phyloP scores from a whole-genome alignment of 2,113 vertebrate genomes.

The Pandion haliaetus region DNA sequence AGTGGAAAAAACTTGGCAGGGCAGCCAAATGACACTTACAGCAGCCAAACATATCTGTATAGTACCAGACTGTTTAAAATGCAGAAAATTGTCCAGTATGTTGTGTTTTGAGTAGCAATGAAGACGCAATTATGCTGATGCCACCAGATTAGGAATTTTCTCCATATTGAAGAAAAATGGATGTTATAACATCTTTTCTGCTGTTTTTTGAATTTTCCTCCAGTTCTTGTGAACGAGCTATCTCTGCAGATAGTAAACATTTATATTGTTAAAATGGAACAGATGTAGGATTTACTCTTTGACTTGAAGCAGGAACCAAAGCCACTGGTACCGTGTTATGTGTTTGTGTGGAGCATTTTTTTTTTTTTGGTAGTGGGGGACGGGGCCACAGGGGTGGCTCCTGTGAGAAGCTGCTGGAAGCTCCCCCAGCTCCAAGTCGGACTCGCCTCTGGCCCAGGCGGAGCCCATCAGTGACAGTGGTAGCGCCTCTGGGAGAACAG shows the following conservation, averaged over 20 bases:
- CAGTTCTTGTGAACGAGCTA: background rate
- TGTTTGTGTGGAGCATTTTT: too few species aligned
- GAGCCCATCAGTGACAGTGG: too few species aligned
- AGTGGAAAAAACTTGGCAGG: background rate
- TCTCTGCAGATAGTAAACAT: background rate
- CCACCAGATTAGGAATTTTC: background rate
- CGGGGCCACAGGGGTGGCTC: too few species aligned
- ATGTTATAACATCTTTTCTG: background rate
- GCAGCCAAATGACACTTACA: background rate
- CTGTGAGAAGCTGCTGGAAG: too few species aligned
- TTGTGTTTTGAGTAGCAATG: background rate
- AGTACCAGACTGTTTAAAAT: background rate
- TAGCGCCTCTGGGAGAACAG: too few species aligned
- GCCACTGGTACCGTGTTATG: background rate
- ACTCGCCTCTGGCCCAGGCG: too few species aligned
- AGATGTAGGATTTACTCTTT: background rate
- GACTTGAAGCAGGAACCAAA: background rate
- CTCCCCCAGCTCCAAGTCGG: too few species aligned
- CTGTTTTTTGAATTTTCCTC: background rate
- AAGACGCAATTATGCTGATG: background rate
- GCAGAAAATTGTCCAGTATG: background rate
- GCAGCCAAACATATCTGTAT: background rate
- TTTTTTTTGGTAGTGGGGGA: too few species aligned
- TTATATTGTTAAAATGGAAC: background rate
- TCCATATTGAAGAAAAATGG: background rate